Conservation (phyloP, 2,113 vertebrate genomes). For the Sapayoa aenigma region DNA sequence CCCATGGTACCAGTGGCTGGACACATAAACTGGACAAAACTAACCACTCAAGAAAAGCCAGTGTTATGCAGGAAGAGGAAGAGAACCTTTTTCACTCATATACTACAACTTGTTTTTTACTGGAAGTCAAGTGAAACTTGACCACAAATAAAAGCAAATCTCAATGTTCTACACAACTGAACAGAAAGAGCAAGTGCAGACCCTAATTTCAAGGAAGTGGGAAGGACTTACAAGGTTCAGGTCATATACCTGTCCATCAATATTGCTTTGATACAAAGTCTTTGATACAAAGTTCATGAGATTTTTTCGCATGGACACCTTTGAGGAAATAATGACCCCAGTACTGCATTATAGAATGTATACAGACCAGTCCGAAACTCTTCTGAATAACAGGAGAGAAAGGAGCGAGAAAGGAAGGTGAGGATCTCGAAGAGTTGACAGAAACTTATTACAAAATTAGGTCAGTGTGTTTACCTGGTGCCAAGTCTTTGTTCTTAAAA, state of each 20-base stretch:
- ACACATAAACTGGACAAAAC: background rate
- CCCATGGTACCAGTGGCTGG: accelerated
- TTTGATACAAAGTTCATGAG: background rate
- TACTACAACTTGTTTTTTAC: background rate
- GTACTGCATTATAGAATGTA: background rate
- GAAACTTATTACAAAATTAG: background rate
- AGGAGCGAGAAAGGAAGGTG: background rate
- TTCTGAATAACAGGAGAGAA: background rate
- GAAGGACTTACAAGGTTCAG: background rate
- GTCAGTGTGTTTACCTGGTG: background rate
- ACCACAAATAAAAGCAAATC: background rate
- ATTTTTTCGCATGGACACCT: background rate
- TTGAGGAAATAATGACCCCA: background rate
- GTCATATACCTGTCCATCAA: background rate
- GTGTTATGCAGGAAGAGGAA: background rate
- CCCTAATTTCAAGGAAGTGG: background rate
- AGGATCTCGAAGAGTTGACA: background rate
- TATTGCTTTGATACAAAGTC: background rate
- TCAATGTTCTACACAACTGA: background rate
- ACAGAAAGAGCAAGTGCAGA: background rate
- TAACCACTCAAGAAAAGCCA: background rate
- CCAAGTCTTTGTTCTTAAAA: background rate
- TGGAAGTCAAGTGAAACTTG: background rate
- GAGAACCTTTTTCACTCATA: background rate
- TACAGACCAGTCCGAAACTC: background rate